These are phyloP conservation scores for Helicoverpa assulta DNA, from an alignment of 2,888 invertebrate genomes.

Conservation along the genomic window DNA sequence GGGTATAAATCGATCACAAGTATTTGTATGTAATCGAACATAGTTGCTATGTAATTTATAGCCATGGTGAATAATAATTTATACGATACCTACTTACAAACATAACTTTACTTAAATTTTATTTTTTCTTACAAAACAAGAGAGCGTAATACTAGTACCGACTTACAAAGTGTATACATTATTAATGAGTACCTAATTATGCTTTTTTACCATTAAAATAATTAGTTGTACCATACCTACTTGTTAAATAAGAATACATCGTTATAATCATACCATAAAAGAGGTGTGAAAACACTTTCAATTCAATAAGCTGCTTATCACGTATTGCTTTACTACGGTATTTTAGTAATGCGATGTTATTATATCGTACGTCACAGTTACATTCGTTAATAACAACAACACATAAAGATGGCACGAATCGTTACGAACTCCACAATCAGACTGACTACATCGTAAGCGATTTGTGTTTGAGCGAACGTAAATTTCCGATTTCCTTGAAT, in stretches of 20 bases:
- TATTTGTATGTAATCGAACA: neutral
- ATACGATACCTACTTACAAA: neutral
- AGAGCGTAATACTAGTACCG: no score
- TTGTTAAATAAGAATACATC: no score
- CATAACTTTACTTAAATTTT: neutral
- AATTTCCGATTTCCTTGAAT: slow-evolving; percentile 51
- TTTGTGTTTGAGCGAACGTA: slow-evolving; percentile 55
- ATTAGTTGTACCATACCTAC: no score
- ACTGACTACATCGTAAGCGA: slow-evolving; percentile 34
- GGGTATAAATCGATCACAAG: slow-evolving; percentile 4
- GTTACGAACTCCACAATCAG: slow-evolving; percentile 17
- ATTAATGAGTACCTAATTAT: no score
- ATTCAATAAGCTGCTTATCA: no score
- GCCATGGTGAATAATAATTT: no score
- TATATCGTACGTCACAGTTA: neutral
- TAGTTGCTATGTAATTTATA: neutral
- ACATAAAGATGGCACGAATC: slow-evolving; percentile 8
- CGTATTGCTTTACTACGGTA: neutral
- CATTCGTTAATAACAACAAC: slow-evolving; percentile 1
- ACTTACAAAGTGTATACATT: no score
- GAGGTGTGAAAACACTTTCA: no score
- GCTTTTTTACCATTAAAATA: no score
- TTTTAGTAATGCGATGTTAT: neutral
- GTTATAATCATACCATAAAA: no score
- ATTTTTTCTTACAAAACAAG: neutral